Evolutionary conservation across 2,888 invertebrate species (phyloP).

Genomic region (Caenorhabditis macrosperma): DNA sequence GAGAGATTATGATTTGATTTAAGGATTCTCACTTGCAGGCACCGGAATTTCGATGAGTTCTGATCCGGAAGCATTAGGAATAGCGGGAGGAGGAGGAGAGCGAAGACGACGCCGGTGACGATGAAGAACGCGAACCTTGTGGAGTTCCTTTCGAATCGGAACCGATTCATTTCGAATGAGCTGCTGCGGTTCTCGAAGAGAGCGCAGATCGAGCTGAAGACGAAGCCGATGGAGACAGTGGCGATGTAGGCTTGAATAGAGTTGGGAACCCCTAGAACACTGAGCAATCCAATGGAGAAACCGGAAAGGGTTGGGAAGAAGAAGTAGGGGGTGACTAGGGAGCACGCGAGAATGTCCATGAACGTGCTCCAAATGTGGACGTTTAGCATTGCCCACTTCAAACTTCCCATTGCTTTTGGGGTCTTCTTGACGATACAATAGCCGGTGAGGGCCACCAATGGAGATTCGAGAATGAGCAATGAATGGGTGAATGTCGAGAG

Average conservation of each 20-base stretch:
- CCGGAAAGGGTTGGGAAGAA: neutral
- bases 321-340: no score
- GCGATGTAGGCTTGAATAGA: neutral
- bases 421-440: neutral
- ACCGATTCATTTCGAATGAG: no score
- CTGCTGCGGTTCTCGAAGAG: no score
- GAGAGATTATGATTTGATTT: no score
- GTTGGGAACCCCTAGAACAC: neutral
- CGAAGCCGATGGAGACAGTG: neutral
- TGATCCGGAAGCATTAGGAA: no score
- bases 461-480: neutral
- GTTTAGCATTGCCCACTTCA: neutral
- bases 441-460: neutral
- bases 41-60: no score
- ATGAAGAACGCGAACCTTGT: neutral
- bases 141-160: no score
- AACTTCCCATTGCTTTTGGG: neutral
- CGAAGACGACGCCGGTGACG: no score
- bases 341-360: no score
- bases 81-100: no score
- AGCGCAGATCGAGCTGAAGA: no score
- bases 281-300: neutral
- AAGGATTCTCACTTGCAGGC: no score
- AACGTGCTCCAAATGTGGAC: neutral
- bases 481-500: neutral